Evolutionary conservation across 2,888 invertebrate genomes (phyloP).

Genomic region (Hydropsyche betteni): DNA sequence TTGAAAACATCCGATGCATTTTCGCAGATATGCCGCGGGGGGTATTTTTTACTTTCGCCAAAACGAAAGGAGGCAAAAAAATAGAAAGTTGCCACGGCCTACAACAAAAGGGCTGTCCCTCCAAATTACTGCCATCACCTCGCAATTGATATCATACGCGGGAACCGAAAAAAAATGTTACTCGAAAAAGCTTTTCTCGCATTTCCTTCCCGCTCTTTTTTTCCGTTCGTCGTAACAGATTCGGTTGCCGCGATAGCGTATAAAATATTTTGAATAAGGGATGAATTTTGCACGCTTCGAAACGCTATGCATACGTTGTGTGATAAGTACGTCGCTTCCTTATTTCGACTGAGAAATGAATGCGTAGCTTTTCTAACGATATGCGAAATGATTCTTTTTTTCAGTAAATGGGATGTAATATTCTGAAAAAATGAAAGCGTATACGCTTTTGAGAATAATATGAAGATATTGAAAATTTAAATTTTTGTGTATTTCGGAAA

Average conservation of each 20-base stretch:
- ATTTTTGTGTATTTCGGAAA: too few relatives aligned
- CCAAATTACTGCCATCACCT: conserved; percentile 31
- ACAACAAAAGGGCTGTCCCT: conserved; percentile 33
- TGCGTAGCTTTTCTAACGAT: too few relatives aligned
- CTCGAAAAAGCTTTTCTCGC: conserved; percentile 32
- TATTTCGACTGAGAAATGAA: background rate
- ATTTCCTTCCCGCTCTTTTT: conserved; percentile 21
- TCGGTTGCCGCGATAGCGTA: conserved; percentile 24
- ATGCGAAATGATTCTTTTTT: too few relatives aligned
- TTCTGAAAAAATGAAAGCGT: too few relatives aligned
- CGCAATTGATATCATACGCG: conserved; percentile 30
- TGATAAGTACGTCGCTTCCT: conserved; percentile 4
- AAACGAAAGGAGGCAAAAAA: background rate
- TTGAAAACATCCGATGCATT: conserved; percentile 1
- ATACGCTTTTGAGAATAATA: too few relatives aligned
- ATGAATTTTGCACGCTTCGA: conserved; percentile 15
- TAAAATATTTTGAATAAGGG: conserved; percentile 30
- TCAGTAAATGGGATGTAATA: too few relatives aligned
- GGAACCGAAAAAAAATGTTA: conserved; percentile 17
- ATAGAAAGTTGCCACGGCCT: background rate
- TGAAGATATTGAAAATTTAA: too few relatives aligned
- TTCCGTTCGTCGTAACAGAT: background rate
- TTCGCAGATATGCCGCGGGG: background rate
- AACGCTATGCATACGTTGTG: conserved; percentile 24
- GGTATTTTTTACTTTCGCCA: background rate